Conservation (phyloP, 1,140 invertebrate genomes). For the Bombus fervidus region DNA sequence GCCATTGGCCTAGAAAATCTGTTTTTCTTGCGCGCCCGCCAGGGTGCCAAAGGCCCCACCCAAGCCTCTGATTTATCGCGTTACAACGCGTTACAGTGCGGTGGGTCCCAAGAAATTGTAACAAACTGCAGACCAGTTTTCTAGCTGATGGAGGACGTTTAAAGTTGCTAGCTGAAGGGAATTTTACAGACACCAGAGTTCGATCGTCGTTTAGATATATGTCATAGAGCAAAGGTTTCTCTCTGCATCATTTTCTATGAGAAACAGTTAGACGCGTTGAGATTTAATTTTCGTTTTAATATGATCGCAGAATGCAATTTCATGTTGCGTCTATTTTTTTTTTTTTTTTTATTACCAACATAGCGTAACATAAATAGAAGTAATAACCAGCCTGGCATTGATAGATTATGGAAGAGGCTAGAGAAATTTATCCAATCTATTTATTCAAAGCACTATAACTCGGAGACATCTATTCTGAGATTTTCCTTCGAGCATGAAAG, state of each 20-base stretch:
- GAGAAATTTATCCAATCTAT: constrained; percentile 12
- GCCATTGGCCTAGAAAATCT: constrained; percentile 16
- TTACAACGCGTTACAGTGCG: not conserved
- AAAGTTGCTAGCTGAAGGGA: not conserved
- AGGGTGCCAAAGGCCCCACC: constrained; percentile 7
- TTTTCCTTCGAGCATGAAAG: not conserved
- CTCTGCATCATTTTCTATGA: too few relatives aligned
- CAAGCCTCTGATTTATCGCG: not conserved
- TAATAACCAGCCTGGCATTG: not conserved
- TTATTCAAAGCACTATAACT: not conserved
- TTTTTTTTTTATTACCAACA: not conserved
- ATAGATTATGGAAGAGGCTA: not conserved
- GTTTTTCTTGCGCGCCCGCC: constrained; percentile 1
- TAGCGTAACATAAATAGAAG: not conserved
- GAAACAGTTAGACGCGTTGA: too few relatives aligned
- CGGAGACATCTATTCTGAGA: not conserved
- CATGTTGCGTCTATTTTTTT: not conserved
- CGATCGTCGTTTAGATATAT: not conserved
- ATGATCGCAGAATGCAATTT: not conserved
- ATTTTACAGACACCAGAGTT: not conserved
- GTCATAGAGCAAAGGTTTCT: too few relatives aligned
- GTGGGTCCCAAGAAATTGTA: not conserved
- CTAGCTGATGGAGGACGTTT: not conserved
- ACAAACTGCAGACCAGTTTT: constrained; percentile 1
- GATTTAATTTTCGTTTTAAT: not conserved